Evolutionary conservation across 1,140 invertebrate genomes (phyloP).

Genomic region (Cheumatopsyche charites): DNA sequence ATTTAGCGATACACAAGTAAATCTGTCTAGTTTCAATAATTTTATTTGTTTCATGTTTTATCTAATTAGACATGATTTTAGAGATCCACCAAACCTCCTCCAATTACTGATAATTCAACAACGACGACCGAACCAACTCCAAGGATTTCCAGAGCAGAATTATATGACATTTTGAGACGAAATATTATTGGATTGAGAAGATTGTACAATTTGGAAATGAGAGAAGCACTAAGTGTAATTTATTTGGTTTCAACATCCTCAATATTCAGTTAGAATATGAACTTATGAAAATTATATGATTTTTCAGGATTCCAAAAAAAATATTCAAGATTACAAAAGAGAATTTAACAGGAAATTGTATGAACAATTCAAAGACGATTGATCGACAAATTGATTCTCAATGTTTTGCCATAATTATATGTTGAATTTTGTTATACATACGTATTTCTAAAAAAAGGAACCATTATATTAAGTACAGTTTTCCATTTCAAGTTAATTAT

Average conservation of each 20-base stretch:
- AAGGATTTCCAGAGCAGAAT: conserved; percentile 58
- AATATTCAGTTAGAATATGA: neutral
- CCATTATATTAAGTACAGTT: too few relatives aligned
- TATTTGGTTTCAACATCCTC: neutral
- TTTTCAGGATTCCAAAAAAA: conserved; percentile 47
- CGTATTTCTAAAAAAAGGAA: neutral
- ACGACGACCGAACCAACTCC: conserved; percentile 51
- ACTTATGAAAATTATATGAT: neutral
- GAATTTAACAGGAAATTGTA: conserved; percentile 45
- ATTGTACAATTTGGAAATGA: conserved; percentile 55
- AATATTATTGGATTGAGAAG: conserved; percentile 58
- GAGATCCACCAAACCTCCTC: conserved; percentile 30
- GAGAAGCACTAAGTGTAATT: conserved; percentile 41
- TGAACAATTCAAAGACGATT: conserved; percentile 44
- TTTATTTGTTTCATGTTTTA: neutral
- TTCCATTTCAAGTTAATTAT: too few relatives aligned
- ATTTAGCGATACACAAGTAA: conserved; percentile 57
- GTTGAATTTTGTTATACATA: neutral
- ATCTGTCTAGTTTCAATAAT: conserved; percentile 44
- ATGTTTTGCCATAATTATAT: conserved; percentile 20
- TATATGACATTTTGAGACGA: conserved; percentile 57
- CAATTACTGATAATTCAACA: conserved; percentile 39
- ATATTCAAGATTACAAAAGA: conserved; percentile 44
- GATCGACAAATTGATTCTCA: neutral
- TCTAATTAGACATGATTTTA: conserved; percentile 23